Evolutionary conservation across 2,113 vertebrate genomes (phyloP).

Genomic region (Apteryx owenii): DNA sequence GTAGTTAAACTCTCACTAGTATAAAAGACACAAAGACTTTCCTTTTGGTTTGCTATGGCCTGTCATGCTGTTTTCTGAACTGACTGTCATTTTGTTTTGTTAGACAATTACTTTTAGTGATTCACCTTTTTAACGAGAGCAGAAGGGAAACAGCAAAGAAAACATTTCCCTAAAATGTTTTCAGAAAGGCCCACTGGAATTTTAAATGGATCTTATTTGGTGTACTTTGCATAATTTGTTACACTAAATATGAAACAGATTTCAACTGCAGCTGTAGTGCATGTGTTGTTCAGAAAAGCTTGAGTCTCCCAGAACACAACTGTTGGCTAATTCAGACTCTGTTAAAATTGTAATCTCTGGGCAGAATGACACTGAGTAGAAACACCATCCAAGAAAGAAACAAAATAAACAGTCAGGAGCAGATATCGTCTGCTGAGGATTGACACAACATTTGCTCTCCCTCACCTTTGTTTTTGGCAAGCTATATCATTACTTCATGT

Average conservation of each 20-base stretch:
- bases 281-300: constrained; percentile 20
- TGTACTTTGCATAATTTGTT: constrained; percentile 75
- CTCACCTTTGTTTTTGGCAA: neutral
- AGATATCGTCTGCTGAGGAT: neutral
- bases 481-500: neutral
- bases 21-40: neutral
- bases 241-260: constrained; percentile 77
- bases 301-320: neutral
- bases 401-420: neutral
- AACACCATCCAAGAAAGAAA: neutral
- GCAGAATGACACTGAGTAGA: neutral
- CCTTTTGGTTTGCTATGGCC: neutral
- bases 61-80: neutral
- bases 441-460: neutral
- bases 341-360: neutral
- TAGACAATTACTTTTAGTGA: constrained; percentile 4
- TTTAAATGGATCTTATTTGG: constrained; percentile 71
- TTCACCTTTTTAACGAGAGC: constrained; percentile 27
- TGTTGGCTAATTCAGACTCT: neutral
- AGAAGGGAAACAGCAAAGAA: constrained; percentile 61
- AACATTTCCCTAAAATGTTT: constrained; percentile 64
- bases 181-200: constrained; percentile 67
- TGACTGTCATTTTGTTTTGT: neutral
- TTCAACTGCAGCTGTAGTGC: constrained; percentile 42
- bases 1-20: neutral